Evolutionary conservation across 2,113 vertebrate species (phyloP), one percentile per base, ranked within the genome.

Genomic region (Microtus ochrogaster): DNA sequence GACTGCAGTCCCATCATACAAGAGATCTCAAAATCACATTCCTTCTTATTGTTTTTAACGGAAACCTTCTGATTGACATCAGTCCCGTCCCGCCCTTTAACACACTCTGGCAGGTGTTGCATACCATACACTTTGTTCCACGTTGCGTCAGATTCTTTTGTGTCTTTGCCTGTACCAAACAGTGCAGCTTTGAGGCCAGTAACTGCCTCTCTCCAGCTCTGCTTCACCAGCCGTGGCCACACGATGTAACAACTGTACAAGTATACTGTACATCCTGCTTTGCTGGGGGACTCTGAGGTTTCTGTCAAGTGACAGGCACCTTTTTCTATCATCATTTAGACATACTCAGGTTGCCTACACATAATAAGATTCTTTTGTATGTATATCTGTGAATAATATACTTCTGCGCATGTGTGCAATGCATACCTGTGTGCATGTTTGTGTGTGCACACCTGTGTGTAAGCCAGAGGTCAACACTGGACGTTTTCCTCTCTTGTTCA

Each of bases 141-240:
- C 33, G 26, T 26, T 21, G 5, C 0, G 2, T 68, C 3, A 0
- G 0, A 36, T 66, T 5, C 30, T 61, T 39, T 30, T 41, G 21
- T 11, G 9, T 39, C 39, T 16, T 65, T 5, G 2, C 17, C 24
- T 88, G 36, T 33, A 1, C 36, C 47, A 19, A 52, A 44, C 2
- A 7, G 21, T 16, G 3, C 2, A 5, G 9, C 44, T 10, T 12
- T 4, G 22, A 79, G 7, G 52, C 24, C 28, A 73, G 41, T 1
- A 63, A 19, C 28, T 3, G 0, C 55, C 30, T 65, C 21, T 30
- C 58, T 47, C 11, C 44, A 6, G 7, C 33, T 95, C 63, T 66
- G 14, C 19, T 10, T 79, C 55, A 14, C 3, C 49, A 22, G 4
- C 5, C 0, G 0, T 22, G 39, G 5, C 12, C 14, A 33, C 30